Evolutionary conservation across 2,797 vertebrate genomes (phyloP).

Genomic region (Babyrousa celebensis): DNA sequence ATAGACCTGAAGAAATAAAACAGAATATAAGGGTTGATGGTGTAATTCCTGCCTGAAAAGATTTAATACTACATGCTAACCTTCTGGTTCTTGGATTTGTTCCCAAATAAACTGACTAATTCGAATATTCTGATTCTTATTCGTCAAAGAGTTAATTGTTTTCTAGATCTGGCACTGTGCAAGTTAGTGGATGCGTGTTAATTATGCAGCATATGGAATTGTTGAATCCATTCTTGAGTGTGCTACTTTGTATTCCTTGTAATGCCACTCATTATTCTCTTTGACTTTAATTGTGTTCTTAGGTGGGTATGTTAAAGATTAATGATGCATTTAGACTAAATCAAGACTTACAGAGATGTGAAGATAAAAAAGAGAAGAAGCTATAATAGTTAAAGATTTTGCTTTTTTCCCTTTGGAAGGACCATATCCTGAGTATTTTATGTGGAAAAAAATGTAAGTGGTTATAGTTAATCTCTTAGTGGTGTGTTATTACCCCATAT

Average conservation of each 20-base stretch:
- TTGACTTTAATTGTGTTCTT: constrained; percentile 78
- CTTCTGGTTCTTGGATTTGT: neutral
- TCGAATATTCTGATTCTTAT: constrained; percentile 20
- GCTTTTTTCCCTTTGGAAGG: constrained; percentile 66
- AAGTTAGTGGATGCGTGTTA: neutral
- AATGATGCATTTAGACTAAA: constrained; percentile 76
- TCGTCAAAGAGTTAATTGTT: constrained; percentile 45
- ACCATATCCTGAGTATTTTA: constrained; percentile 72
- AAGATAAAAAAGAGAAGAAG: constrained; percentile 67
- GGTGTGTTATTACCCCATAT: constrained; percentile 35
- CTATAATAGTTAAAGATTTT: constrained; percentile 78
- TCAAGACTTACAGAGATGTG: constrained; percentile 78
- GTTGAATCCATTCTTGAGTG: constrained; percentile 56
- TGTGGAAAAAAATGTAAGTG: constrained; percentile 53
- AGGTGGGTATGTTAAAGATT: constrained; percentile 78
- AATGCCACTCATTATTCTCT: constrained; percentile 78
- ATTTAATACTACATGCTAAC: neutral
- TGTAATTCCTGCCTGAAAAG: neutral
- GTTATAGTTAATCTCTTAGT: constrained; percentile 51
- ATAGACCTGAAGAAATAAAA: neutral
- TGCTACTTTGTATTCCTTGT: constrained; percentile 72
- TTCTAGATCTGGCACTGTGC: neutral
- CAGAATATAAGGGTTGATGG: neutral
- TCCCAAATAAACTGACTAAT: neutral
- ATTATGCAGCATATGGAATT: constrained; percentile 73